A percentile compares a stretch with the other conserved stretches of the same genome.
Conservation (phyloP, 2,113 vertebrate species). For the Nannospalax galili region DNA sequence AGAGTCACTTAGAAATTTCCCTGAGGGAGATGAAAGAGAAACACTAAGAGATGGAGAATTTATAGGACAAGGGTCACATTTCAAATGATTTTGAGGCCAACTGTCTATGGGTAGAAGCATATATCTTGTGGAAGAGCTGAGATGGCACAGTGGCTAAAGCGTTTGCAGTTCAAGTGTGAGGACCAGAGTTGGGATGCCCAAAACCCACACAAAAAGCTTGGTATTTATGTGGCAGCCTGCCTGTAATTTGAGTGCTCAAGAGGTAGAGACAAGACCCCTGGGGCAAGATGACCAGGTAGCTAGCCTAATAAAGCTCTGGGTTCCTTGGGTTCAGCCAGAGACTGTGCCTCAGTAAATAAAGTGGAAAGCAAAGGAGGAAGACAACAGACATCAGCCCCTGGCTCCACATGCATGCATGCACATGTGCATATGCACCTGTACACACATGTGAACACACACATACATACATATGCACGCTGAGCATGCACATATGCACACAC, state of each 20-base stretch:
- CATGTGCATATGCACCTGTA: neutral
- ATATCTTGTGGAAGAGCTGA: neutral
- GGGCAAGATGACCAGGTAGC: neutral
- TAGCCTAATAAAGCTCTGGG: neutral
- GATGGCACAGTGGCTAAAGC: neutral
- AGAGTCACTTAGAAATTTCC: neutral
- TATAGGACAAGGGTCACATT: neutral
- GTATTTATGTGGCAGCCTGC: neutral
- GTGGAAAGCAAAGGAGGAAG: neutral
- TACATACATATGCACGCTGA: neutral
- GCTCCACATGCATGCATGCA: neutral
- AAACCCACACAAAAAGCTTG: neutral
- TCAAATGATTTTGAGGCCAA: constrained; percentile 19
- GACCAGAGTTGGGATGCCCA: neutral
- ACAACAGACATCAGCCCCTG: neutral
- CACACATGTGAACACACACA: neutral
- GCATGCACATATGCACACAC: neutral
- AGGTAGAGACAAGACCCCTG: neutral
- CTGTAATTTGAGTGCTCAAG: neutral
- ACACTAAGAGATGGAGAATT: neutral
- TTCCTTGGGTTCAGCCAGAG: neutral
- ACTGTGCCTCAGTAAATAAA: neutral
- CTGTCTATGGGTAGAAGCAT: neutral
- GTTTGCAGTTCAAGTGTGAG: neutral
- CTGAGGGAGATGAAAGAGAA: neutral